Evolutionary conservation across 2,797 vertebrate species (phyloP), one percentile per base, ranked within the genome.

Genomic region (Catostomus latipinnis): DNA sequence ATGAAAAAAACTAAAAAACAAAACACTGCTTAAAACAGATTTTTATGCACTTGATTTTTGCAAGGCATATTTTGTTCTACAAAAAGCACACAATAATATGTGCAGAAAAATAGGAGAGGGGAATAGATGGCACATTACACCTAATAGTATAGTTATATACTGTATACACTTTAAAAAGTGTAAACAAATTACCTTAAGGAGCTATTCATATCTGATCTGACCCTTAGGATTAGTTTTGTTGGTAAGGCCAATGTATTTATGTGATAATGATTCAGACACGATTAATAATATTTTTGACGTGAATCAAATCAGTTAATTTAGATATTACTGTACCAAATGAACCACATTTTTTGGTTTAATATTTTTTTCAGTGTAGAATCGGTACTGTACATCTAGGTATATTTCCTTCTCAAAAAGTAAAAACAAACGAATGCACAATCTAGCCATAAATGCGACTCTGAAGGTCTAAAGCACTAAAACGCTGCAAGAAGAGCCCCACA

Each of bases 11-110:
- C 2, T 0, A 34, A 34, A 34, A 34, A 34, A 34, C 22, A 34
- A 3, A 72, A 18, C 49, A 63, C 14, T 66, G 65, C 74, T 53
- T 63, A 67, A 77, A 82, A 82, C 72, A 82, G 68, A 34, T 52
- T 56, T 8, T 12, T 65, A 16, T 13, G 60, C 74, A 11, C 46
- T 16, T 71, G 60, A 71, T 60, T 16, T 69, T 48, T n/a, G 61
- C 8, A 7, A 53, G 18, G 56, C n/a, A 6, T 45, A 70, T 62
- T 53, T 61, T 69, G 74, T 77, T 67, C 56, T 18, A 43, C 16
- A 82, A 66, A 34, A 72, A 67, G 45, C 11, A 71, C 12, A 52
- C 61, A 50, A 10, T 50, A 58, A 57, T 11, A 45, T 50, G 10
- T 6, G 10, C 16, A 66, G 49, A 34, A 9, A 63, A 70, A 18